Evolutionary conservation across 1,140 invertebrate genomes (phyloP), one percentile per base, ranked within the genome.

Genomic region (Drosophila sturtevanti): DNA sequence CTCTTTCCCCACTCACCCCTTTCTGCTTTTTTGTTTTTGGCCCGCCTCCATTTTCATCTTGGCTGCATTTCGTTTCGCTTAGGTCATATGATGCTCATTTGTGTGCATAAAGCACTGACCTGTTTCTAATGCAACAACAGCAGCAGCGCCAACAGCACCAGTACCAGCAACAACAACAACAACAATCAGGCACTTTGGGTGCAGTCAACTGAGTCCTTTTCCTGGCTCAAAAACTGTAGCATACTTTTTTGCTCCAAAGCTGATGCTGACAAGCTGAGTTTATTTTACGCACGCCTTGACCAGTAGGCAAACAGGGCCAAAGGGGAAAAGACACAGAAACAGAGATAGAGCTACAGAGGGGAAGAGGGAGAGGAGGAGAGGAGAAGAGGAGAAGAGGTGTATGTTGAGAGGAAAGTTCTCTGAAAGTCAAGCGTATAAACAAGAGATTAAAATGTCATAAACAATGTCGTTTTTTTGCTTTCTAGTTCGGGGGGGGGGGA

Each of bases 361-460:
- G 64, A 73, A 87, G n/a, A n/a, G n/a, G n/a, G n/a, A n/a, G n/a
- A n/a, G n/a, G n/a, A n/a, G n/a, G n/a, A n/a, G n/a, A n/a, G n/a
- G n/a, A n/a, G n/a, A n/a, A n/a, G n/a, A n/a, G n/a, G n/a, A n/a
- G n/a, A n/a, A n/a, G n/a, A n/a, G n/a, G n/a, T n/a, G n/a, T n/a
- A n/a, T 54, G 58, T 68, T 78, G 71, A 67, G 72, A 73, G 66
- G 64, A 73, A 87, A 48, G 41, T 48, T 48, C 41, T 48, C 16
- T 48, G 16, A 48, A 79, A 86, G 82, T 82, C 79, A 87, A 82
- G 84, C 82, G 82, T 79, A 86, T 86, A 89, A 86, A 89, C 82
- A 82, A 86, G 79, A 86, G 82, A 86, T 86, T 86, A 86, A 86
- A 86, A 86, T 86, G 84, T 89, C 82, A 86, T 86, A 86, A 86